These are phyloP conservation scores for Cremastinae sp. DNA, from an alignment of 2,888 invertebrate species.

Conservation along the genomic window DNA sequence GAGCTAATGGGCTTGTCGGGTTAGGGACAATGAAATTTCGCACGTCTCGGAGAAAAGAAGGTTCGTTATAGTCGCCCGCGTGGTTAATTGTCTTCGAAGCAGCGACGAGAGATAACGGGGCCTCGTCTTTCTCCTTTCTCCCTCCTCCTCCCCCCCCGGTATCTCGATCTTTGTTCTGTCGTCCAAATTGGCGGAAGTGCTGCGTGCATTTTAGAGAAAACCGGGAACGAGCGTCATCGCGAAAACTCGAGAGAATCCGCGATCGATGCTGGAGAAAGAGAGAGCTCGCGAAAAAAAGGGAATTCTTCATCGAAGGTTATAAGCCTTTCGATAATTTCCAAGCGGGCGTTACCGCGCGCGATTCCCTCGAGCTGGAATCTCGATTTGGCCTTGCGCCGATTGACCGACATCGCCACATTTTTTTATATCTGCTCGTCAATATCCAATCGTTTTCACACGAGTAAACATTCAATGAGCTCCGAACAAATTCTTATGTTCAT, in stretches of 20 bases:
- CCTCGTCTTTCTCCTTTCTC: constrained; percentile 12
- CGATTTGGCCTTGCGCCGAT: constrained; percentile 57
- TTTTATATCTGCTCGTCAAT: constrained; percentile 17
- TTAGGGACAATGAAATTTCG: constrained; percentile 48
- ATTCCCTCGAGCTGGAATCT: constrained; percentile 49
- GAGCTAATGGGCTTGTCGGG: background rate
- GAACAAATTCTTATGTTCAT: no score
- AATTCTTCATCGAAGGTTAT: constrained; percentile 26
- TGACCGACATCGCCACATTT: constrained; percentile 44
- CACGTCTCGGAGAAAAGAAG: constrained; percentile 24
- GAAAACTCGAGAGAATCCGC: constrained; percentile 15
- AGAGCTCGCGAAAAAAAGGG: constrained; percentile 5
- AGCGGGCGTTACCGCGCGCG: constrained; percentile 44
- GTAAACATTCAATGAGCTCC: no score
- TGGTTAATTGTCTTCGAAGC: constrained; percentile 55
- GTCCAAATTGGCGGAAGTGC: constrained; percentile 63
- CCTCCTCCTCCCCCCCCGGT: constrained; percentile 10
- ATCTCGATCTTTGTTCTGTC: constrained; percentile 45
- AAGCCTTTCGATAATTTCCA: constrained; percentile 43
- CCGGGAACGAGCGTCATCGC: constrained; percentile 52
- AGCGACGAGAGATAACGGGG: constrained; percentile 50
- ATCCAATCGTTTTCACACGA: background rate
- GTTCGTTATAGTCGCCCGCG: constrained; percentile 46
- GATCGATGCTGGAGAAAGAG: background rate
- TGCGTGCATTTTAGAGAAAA: constrained; percentile 23